These are phyloP conservation scores for Ptychoptera albimana DNA, from an alignment of 2,888 invertebrate genomes.

Conservation along the genomic window DNA sequence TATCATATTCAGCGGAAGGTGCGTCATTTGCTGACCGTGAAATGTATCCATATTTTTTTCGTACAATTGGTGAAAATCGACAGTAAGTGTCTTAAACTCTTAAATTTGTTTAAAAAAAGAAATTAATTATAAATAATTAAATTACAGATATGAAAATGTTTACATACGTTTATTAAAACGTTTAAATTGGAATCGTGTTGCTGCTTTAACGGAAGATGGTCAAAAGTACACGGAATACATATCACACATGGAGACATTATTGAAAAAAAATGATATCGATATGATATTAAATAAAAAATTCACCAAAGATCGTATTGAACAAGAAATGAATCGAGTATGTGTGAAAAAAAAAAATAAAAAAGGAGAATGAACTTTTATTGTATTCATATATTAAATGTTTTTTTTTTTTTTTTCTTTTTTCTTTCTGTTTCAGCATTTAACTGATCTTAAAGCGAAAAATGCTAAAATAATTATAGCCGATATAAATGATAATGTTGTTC, in stretches of 20 bases:
- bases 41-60: constrained; percentile 61
- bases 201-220: constrained; percentile 62
- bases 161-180: constrained; percentile 43
- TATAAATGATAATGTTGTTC: constrained; percentile 53
- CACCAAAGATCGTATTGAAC: constrained; percentile 31
- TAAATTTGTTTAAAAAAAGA: neutral
- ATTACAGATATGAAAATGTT: constrained; percentile 28
- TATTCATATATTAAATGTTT: neutral
- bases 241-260: constrained; percentile 46
- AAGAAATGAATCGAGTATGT: constrained; percentile 40
- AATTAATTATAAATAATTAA: neutral
- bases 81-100: constrained; percentile 31
- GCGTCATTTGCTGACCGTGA: constrained; percentile 49
- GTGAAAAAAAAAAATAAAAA: no score
- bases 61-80: constrained; percentile 63
- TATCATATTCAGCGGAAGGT: constrained; percentile 67
- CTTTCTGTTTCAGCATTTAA: constrained; percentile 45
- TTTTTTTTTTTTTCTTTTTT: no score
- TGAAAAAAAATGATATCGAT: constrained; percentile 43
- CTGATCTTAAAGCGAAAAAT: constrained; percentile 44
- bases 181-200: constrained; percentile 53
- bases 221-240: constrained; percentile 66
- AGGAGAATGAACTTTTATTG: constrained; percentile 6
- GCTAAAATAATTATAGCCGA: constrained; percentile 68
- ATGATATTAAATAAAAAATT: constrained; percentile 55